These are phyloP conservation scores for Eudiplozoon nipponicum DNA, from an alignment of 2,888 invertebrate species.

Conservation along the genomic window DNA sequence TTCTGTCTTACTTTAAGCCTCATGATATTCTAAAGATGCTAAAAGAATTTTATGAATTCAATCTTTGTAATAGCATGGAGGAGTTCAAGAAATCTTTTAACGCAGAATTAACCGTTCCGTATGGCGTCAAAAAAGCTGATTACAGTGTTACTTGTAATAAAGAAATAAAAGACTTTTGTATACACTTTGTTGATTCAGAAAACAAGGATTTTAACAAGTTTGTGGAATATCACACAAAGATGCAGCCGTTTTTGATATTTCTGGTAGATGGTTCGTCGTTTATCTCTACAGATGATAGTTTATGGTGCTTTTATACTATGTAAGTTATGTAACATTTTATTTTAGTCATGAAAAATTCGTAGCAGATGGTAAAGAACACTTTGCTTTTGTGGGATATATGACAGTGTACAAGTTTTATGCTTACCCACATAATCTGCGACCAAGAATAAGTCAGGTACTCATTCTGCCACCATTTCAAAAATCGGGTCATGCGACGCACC, in stretches of 20 bases:
- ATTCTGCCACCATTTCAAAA: conserved; percentile 63
- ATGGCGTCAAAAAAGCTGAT: conserved; percentile 21
- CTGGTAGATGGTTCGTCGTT: conserved; percentile 79
- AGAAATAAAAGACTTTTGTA: conserved; percentile 38
- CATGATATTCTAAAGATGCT: conserved; percentile 4
- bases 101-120: conserved; percentile 23
- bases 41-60: background rate
- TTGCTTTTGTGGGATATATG: conserved; percentile 51
- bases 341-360: conserved; percentile 1
- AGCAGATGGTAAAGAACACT: conserved; percentile 25
- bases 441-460: conserved; percentile 63
- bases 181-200: conserved; percentile 36
- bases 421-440: conserved; percentile 51
- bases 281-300: conserved; percentile 59
- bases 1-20: background rate
- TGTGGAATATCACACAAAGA: conserved; percentile 41
- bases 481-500: conserved; percentile 46
- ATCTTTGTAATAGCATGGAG: too few species aligned
- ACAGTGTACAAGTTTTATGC: conserved; percentile 64
- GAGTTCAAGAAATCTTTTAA: too few species aligned
- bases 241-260: conserved; percentile 67
- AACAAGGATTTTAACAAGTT: conserved; percentile 32
- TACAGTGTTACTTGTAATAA: too few species aligned
- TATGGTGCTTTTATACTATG: conserved; percentile 36
- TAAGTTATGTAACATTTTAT: conserved; percentile 17